Evolutionary conservation across 1,140 invertebrate species (phyloP), one percentile per base, ranked within the genome.

Genomic region (Chironomus tepperi): DNA sequence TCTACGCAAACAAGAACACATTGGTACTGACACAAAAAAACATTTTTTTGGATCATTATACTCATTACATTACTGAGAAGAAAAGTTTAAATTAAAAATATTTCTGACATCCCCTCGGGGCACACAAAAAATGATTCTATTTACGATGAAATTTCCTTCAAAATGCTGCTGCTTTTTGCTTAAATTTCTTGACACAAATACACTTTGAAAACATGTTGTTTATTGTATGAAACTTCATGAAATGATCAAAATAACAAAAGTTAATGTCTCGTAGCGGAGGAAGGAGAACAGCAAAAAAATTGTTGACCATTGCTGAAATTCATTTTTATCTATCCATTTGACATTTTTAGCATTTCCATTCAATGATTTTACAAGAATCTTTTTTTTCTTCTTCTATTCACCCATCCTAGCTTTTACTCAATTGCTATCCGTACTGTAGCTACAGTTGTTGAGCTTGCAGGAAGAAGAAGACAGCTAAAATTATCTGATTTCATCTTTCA

Each of bases 291-390:
- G 19, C 5, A 19, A 18, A 21, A 70, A 70, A 19, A 70, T 18
- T 70, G 65, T 70, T 70, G 65, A 70, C 65, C 65, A 70, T 21
- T 70, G 65, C 65, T 19, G 6, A 70, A 70, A 70, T 21, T 70
- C 64, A 12, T 70, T 19, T 70, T 57, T 57, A 57, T 57, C 8
- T 57, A 6, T 70, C 24, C 64, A 70, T 70, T 70, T 70, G 65
- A 70, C 65, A 57, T 57, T 57, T 57, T 57, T n/a, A 57, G 47
- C 47, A 57, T 57, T 57, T 57, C 47, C 47, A 57, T 57, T 57
- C 47, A 57, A 57, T 57, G 47, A 57, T 57, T 57, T 57, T 57
- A 57, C 47, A 57, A 57, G 47, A 57, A 57, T 57, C n/a, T 57
- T 12, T 15, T 47, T 15, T 57, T n/a, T 57, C 43, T 47, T 47